Percentiles rank a stretch among this genome's conserved stretches.
phyloP scores from a whole-genome alignment of 2,888 invertebrate species.

The Ormyrus rosae region DNA sequence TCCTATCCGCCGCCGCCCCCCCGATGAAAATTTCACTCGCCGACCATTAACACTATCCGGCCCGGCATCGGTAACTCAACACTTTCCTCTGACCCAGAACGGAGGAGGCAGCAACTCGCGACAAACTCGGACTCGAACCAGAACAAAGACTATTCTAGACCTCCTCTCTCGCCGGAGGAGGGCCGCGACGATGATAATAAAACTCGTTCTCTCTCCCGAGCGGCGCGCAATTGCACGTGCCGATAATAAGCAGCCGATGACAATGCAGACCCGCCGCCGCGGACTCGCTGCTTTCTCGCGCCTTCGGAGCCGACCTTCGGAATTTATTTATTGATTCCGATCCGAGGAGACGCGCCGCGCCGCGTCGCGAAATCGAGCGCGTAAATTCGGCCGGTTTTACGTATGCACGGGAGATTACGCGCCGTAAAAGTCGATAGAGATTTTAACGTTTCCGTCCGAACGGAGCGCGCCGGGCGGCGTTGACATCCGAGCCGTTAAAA shows the following conservation, averaged over 20 bases:
- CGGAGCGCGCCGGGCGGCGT: background rate
- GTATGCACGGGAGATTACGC: slow-evolving; percentile 19
- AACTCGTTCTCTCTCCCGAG: slow-evolving; percentile 30
- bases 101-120: background rate
- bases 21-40: too few species aligned
- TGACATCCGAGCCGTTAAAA: background rate
- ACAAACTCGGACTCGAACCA: background rate
- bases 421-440: slow-evolving; percentile 11
- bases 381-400: slow-evolving; percentile 4
- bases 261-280: slow-evolving; percentile 32
- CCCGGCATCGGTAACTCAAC: slow-evolving; percentile 27
- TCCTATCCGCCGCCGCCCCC: too few species aligned
- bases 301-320: background rate
- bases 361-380: background rate
- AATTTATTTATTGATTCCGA: slow-evolving; percentile 35
- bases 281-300: slow-evolving; percentile 10
- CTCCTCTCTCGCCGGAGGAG: background rate
- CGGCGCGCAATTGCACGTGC: slow-evolving; percentile 5
- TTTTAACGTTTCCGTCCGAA: slow-evolving; percentile 10
- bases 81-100: slow-evolving; percentile 50
- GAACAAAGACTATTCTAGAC: slow-evolving; percentile 40
- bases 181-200: slow-evolving; percentile 49
- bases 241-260: slow-evolving; percentile 52
- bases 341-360: slow-evolving; percentile 4
- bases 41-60: too few species aligned